Percentiles rank a stretch among this genome's conserved stretches.
These are phyloP conservation scores for Galerucella pusilla DNA, from an alignment of 2,888 invertebrate genomes.

Conservation along the genomic window DNA sequence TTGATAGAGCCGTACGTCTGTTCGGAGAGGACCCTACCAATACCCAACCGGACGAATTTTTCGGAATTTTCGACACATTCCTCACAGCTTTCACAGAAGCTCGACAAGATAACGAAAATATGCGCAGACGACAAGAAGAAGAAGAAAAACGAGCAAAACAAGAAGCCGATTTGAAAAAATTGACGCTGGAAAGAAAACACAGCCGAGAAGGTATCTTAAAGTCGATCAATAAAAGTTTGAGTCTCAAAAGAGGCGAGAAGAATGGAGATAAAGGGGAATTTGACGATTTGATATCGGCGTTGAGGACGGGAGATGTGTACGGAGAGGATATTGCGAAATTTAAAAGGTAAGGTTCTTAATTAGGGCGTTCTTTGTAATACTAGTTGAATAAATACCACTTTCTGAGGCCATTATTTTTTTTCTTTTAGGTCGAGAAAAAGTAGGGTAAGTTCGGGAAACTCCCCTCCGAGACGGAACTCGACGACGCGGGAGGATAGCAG, in stretches of 20 bases:
- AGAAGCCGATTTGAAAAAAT: conserved; percentile 89
- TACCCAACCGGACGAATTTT: conserved; percentile 92
- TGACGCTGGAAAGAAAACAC: conserved; percentile 88
- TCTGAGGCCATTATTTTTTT: not conserved
- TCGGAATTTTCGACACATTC: conserved; percentile 92
- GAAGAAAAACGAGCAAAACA: conserved; percentile 89
- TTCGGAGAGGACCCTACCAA: conserved; percentile 91
- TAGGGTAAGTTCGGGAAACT: conserved; percentile 68
- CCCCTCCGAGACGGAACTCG: conserved; percentile 73
- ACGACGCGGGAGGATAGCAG: conserved; percentile 76
- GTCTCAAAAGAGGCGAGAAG: conserved; percentile 70
- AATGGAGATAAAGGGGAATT: conserved; percentile 85
- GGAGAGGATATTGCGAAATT: conserved; percentile 96
- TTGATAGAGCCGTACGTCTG: conserved; percentile 86
- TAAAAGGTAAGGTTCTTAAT: conserved; percentile 66
- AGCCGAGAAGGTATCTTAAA: conserved; percentile 77
- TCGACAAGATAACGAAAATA: conserved; percentile 87
- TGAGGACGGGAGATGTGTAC: conserved; percentile 94
- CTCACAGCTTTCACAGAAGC: conserved; percentile 86
- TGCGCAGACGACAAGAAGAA: conserved; percentile 84
- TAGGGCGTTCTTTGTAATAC: too few relatives aligned
- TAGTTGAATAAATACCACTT: not conserved
- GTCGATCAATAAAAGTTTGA: conserved; percentile 79
- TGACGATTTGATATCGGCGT: conserved; percentile 94
- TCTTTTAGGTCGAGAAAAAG: conserved; percentile 71